Base-by-base conservation (phyloP, 1,140 invertebrate genomes). In the Conus ventricosus region DNA sequence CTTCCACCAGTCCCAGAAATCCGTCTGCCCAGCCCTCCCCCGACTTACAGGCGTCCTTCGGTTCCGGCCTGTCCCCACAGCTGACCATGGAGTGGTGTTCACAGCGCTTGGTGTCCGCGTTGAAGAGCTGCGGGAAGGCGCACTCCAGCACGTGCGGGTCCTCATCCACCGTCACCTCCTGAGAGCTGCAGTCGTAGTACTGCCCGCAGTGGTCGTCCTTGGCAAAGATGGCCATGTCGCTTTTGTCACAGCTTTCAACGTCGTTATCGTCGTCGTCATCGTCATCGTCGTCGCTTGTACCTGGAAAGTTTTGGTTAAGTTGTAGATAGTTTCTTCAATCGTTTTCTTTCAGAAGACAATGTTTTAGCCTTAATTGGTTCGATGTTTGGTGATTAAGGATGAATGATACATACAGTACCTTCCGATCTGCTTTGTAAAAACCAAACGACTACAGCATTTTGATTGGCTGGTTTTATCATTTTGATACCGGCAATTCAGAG, bases 91-190 rank as follows among this genome's bases (percentile, higher is more conserved):
- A 57, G 89, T 90, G 91, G 25, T 88, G 71, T 39, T 90, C 85
- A 87, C 92, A 93, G 76, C 63, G 83, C 57, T 84, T 67, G 25
- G 80, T 89, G 15, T 63, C 25, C 0, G 83, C n/a, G 53, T 90
- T 91, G 86, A 92, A 93, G 51, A 93, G 81, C 27, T 91, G 80
- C 11, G 92, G 92, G 88, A 92, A 93, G 53, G 80, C 57, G 84
- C 92, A 93, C 71, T 93, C 92, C 39, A 89, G 82, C 53, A 91
- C 15, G 55, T 55, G 87, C 17, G 90, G 90, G 55, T 88, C 89
- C 20, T 88, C 87, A 5, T 71, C 75, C 17, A 90, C 87, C 15
- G 88, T 84, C 8, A 20, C 82, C 54, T 90, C 84, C 7, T 23
- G 17, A 60, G 85, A 84, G 6, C 89, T 90, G 82, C 92, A 93